Evolutionary conservation across 2,888 invertebrate genomes (phyloP), one percentile per base, ranked within the genome.

Genomic region (Mesochorus sp.): DNA sequence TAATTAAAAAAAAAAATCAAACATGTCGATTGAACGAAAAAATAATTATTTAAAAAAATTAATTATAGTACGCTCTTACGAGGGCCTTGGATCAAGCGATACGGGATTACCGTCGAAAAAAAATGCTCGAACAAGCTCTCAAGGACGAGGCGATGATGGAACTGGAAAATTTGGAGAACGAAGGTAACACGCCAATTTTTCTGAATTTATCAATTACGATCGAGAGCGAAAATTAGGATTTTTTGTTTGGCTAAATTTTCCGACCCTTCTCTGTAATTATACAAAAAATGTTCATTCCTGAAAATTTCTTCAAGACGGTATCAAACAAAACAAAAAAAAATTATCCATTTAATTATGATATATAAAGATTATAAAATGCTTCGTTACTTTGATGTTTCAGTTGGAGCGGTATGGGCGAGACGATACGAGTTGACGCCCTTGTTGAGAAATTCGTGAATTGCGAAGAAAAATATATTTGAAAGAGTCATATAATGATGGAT

Each of bases 51-150:
- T 37, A 17, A 44, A 6, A 8, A 0, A 0, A 1, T 5, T 55
- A 26, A 71, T 82, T 81, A 64, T 68, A 90, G 93, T 77, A 92
- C 90, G 82, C 93, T 90, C 47, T 90, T 91, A 82, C 92, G 91
- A 90, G 92, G 91, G 88, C 93, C 91, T 66, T 92, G 92, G 55
- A 91, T 86, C 82, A 92, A 91, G 83, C 90, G 91, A 77, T 91
- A 84, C 70, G 86, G 88, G 81, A 93, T 91, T 81, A 88, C 92
- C 72, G 91, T 89, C 85, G 92, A 91, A 86, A 92, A 91, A 93
- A 82, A 85, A 92, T 55, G 89, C 64, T 70, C 26, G 71, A 76
- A 17, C 68, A 73, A 21, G 68, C 72, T 6, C 53, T 78, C 28
- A 73, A 79, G 24, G 71, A 74, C 57, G 72, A 80, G 53, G 44